phyloP scores from a whole-genome alignment of 2,797 vertebrate genomes.

The Micrastur ruficollis region DNA sequence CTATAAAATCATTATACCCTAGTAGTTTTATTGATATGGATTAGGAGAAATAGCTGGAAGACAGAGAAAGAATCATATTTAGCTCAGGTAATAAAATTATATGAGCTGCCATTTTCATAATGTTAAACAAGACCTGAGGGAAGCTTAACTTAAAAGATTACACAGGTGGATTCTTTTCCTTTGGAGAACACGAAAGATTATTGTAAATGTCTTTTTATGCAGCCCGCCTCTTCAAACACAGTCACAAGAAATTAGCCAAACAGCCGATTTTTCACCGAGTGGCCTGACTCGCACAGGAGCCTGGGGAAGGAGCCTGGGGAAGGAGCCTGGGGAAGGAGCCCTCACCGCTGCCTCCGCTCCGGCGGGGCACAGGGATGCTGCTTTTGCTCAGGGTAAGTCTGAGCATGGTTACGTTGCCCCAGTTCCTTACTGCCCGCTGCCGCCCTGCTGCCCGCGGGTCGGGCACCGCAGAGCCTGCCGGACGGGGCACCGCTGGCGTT shows the following conservation, averaged over 20 bases:
- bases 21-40: slow-evolving; percentile 48
- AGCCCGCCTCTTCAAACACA: slow-evolving; percentile 11
- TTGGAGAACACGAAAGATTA: slow-evolving; percentile 42
- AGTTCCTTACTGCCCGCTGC: neutral
- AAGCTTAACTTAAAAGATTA: slow-evolving; percentile 54
- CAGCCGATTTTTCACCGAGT: neutral
- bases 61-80: slow-evolving; percentile 57
- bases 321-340: neutral
- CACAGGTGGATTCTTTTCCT: slow-evolving; percentile 46
- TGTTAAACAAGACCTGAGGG: slow-evolving; percentile 54
- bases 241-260: slow-evolving; percentile 15
- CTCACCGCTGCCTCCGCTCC: neutral
- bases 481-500: rapidly evolving
- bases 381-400: neutral
- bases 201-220: slow-evolving; percentile 6
- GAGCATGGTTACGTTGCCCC: neutral
- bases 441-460: neutral
- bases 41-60: slow-evolving; percentile 42
- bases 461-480: neutral
- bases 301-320: neutral
- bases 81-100: slow-evolving; percentile 58
- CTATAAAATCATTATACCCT: slow-evolving; percentile 33
- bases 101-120: slow-evolving; percentile 58
- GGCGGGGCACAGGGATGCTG: rapidly evolving
- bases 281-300: neutral